Conservation (phyloP, 2,888 invertebrate genomes). For the Biston stratarius region DNA sequence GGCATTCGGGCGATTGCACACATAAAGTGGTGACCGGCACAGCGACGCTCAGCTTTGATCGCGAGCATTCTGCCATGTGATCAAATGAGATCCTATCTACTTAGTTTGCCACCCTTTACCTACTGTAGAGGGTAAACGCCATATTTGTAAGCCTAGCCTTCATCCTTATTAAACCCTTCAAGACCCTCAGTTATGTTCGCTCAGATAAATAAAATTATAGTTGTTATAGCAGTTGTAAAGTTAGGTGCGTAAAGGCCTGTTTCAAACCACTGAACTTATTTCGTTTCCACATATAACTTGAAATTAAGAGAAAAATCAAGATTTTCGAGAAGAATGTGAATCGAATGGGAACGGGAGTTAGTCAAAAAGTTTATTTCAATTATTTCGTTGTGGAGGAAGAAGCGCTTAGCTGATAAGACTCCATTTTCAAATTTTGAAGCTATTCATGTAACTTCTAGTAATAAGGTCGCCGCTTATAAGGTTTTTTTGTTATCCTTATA, state of each 20-base stretch:
- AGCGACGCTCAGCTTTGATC: conserved; percentile 76
- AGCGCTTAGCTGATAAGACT: too few species aligned
- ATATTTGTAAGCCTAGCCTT: conserved; percentile 49
- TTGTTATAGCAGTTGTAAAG: neutral
- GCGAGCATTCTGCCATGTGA: conserved; percentile 77
- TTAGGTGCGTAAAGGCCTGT: neutral
- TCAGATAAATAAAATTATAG: conserved; percentile 15
- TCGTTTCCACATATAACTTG: conserved; percentile 6
- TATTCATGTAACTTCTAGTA: too few species aligned
- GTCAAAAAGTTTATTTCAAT: too few species aligned
- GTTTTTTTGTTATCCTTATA: too few species aligned
- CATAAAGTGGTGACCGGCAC: conserved; percentile 51
- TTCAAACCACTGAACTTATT: conserved; percentile 33
- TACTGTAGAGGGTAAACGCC: conserved; percentile 51
- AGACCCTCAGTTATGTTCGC: conserved; percentile 10
- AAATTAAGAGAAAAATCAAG: too few species aligned
- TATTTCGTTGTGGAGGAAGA: too few species aligned
- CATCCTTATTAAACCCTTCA: conserved; percentile 26
- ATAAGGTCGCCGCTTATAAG: too few species aligned
- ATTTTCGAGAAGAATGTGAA: too few species aligned
- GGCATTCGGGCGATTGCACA: conserved; percentile 74
- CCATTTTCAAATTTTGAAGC: too few species aligned
- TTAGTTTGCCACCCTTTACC: conserved; percentile 54
- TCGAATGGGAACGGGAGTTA: too few species aligned
- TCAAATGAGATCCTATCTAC: conserved; percentile 72